These are phyloP conservation scores for Danio kyathit DNA, from an alignment of 2,797 vertebrate genomes.

Conservation along the genomic window DNA sequence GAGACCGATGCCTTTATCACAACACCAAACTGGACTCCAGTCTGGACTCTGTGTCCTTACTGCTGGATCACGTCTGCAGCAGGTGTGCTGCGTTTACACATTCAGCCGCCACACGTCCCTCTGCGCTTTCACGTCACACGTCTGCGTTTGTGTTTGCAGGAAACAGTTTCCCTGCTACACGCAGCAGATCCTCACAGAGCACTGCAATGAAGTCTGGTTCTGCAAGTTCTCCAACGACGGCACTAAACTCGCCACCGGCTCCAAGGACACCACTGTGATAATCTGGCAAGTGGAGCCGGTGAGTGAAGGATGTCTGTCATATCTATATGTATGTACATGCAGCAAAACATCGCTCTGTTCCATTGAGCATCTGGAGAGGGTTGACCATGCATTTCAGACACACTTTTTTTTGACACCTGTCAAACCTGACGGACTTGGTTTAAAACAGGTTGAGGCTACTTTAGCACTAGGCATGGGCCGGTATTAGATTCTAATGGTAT, in stretches of 20 bases:
- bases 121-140: background rate
- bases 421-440: too few species aligned
- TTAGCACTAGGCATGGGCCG: too few species aligned
- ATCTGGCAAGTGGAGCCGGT: slow-evolving; percentile 99
- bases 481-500: too few species aligned
- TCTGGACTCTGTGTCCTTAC: slow-evolving; percentile 95
- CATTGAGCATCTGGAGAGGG: background rate
- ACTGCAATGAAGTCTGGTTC: slow-evolving; percentile 99
- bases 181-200: slow-evolving; percentile 98
- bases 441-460: too few species aligned
- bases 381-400: background rate
- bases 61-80: slow-evolving; percentile 98
- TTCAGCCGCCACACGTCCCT: background rate
- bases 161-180: slow-evolving; percentile 99
- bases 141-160: slow-evolving; percentile 73
- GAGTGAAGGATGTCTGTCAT: slow-evolving; percentile 70
- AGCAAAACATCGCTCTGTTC: background rate
- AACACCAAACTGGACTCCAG: slow-evolving; percentile 96
- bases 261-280: slow-evolving; percentile 99
- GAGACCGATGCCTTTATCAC: slow-evolving; percentile 98
- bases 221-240: slow-evolving; percentile 99
- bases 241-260: slow-evolving; percentile 98
- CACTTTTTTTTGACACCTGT: background rate
- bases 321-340: background rate
- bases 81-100: slow-evolving; percentile 77